A percentile compares a stretch with the other conserved stretches of the same genome.
Conservation (phyloP, 2,888 invertebrate species). For the Brenthis ino region DNA sequence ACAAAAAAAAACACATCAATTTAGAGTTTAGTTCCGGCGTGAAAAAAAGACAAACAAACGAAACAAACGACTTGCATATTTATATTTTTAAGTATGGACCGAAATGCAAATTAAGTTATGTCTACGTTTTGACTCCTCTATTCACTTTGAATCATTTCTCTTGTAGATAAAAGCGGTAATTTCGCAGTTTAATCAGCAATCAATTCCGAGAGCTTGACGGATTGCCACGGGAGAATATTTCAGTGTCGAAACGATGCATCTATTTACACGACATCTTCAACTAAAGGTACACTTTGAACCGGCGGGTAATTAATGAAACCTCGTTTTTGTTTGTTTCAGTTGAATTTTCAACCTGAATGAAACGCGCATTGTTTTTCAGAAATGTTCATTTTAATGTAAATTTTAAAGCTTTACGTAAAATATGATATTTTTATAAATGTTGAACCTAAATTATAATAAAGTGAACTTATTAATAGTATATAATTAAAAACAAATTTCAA, state of each 20-base stretch:
- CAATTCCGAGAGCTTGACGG: slow-evolving; percentile 69
- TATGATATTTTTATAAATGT: not conserved
- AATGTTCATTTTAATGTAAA: not conserved
- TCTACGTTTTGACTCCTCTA: slow-evolving; percentile 30
- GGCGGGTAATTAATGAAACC: slow-evolving; percentile 30
- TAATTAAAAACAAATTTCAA: too few relatives aligned
- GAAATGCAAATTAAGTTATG: slow-evolving; percentile 28
- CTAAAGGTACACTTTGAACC: slow-evolving; percentile 32
- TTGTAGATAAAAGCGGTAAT: slow-evolving; percentile 54
- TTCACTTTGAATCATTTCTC: slow-evolving; percentile 44
- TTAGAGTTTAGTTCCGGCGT: too few relatives aligned
- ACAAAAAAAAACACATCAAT: too few relatives aligned
- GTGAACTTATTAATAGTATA: not conserved
- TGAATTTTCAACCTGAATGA: slow-evolving; percentile 22
- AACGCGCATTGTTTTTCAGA: slow-evolving; percentile 12
- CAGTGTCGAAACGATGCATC: slow-evolving; percentile 50
- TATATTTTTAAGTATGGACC: not conserved
- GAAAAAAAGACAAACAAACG: not conserved
- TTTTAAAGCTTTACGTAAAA: not conserved
- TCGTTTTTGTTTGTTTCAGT: slow-evolving; percentile 20
- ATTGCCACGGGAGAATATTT: slow-evolving; percentile 66
- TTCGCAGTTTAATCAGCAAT: slow-evolving; percentile 71
- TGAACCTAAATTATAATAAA: not conserved
- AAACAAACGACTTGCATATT: not conserved
- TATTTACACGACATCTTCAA: slow-evolving; percentile 35